phyloP scores from a whole-genome alignment of 2,888 invertebrate species.

The Pelosia muscerda region DNA sequence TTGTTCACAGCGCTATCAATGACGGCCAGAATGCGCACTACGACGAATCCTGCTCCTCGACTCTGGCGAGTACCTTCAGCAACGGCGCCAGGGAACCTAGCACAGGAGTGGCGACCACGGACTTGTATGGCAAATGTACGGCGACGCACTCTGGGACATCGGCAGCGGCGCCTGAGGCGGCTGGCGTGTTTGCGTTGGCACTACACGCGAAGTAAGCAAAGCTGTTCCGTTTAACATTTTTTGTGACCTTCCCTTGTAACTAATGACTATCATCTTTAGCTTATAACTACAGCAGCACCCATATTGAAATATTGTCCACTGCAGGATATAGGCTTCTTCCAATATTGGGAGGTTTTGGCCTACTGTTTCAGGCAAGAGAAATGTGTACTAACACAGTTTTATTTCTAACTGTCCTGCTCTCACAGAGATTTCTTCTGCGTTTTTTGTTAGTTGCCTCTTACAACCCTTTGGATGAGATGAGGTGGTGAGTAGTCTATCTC shows the following conservation, averaged over 20 bases:
- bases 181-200: conserved; percentile 98
- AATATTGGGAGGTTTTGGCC: too few species aligned
- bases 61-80: conserved; percentile 99
- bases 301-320: too few species aligned
- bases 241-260: not conserved
- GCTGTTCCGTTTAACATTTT: not conserved
- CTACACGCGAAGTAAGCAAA: conserved; percentile 97
- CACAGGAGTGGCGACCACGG: conserved; percentile 99
- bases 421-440: too few species aligned
- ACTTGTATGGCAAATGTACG: conserved; percentile 99
- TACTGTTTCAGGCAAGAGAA: too few species aligned
- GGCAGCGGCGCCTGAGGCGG: conserved; percentile 99
- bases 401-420: too few species aligned
- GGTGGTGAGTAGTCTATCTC: too few species aligned
- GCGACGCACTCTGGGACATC: conserved; percentile 99
- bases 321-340: too few species aligned
- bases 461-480: too few species aligned
- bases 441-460: too few species aligned
- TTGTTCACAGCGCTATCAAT: conserved; percentile 94
- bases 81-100: conserved; percentile 99
- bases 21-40: conserved; percentile 99
- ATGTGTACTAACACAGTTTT: too few species aligned
- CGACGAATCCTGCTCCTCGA: conserved; percentile 99
- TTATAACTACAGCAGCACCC: too few species aligned
- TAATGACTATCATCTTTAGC: too few species aligned